Percentiles rank a stretch among this genome's conserved stretches.
Evolutionary conservation across 2,888 invertebrate genomes (phyloP).

Genomic region (Drosophila koepferae): DNA sequence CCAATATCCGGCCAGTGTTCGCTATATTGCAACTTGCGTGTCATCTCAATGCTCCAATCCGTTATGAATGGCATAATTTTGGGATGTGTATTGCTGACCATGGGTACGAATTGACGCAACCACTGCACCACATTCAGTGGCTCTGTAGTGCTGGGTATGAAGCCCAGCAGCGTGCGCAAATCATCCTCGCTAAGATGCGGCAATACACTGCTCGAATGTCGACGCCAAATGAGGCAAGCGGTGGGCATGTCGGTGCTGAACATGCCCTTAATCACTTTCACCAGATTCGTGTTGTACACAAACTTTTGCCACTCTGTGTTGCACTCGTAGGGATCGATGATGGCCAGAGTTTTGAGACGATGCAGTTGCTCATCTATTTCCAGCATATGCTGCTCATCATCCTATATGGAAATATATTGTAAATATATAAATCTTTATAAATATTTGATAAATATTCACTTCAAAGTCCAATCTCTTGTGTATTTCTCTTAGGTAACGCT

Average conservation of each 20-base stretch:
- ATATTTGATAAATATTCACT: slow-evolving; percentile 44
- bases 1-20: slow-evolving; percentile 85
- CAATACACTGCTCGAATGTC: slow-evolving; percentile 82
- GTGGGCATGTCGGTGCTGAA: slow-evolving; percentile 82
- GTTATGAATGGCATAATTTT: slow-evolving; percentile 82
- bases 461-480: slow-evolving; percentile 80
- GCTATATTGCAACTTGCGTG: slow-evolving; percentile 82
- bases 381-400: slow-evolving; percentile 75
- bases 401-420: slow-evolving; percentile 54
- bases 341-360: slow-evolving; percentile 83
- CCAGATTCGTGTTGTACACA: slow-evolving; percentile 82
- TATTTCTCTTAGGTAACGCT: slow-evolving; percentile 79
- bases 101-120: slow-evolving; percentile 83
- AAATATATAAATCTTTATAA: not conserved
- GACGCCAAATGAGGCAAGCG: slow-evolving; percentile 84
- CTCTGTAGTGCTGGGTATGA: slow-evolving; percentile 82
- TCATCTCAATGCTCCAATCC: slow-evolving; percentile 84
- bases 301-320: slow-evolving; percentile 85
- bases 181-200: slow-evolving; percentile 77
- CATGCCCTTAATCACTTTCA: slow-evolving; percentile 77
- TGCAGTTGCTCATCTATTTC: slow-evolving; percentile 84
- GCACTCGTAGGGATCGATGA: slow-evolving; percentile 84
- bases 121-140: slow-evolving; percentile 83
- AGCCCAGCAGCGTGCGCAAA: slow-evolving; percentile 75
- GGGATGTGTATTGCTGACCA: slow-evolving; percentile 83